Percentiles rank a stretch among this genome's conserved stretches.
Evolutionary conservation across 2,113 vertebrate species (phyloP).

Genomic region (Tympanuchus pallidicinctus): DNA sequence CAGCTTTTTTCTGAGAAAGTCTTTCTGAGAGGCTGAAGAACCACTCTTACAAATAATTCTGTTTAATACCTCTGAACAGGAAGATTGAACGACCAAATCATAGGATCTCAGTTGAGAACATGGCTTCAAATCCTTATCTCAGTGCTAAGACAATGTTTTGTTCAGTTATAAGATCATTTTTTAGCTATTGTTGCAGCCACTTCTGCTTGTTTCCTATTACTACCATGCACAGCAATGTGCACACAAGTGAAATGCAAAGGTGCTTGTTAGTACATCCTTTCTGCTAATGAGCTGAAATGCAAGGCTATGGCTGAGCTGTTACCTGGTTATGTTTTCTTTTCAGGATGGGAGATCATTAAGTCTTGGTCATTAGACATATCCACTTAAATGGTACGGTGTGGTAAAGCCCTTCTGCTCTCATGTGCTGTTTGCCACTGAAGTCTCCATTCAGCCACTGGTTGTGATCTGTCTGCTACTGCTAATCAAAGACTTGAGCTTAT

Average conservation of each 20-base stretch:
- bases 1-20: not conserved
- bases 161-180: not conserved
- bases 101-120: not conserved
- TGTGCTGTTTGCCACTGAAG: rapidly evolving
- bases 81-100: not conserved
- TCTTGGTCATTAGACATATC: not conserved
- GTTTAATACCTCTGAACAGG: not conserved
- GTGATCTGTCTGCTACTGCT: not conserved
- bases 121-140: not conserved
- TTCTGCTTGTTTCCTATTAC: not conserved
- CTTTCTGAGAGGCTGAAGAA: not conserved
- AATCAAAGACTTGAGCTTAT: not conserved
- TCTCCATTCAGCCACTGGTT: not conserved
- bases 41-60: not conserved
- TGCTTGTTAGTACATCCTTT: not conserved
- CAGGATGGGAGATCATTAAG: not conserved
- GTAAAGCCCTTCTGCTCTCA: not conserved
- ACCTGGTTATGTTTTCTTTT: not conserved
- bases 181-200: not conserved
- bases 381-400: not conserved
- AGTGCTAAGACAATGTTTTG: not conserved
- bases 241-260: not conserved
- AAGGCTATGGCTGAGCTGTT: not conserved
- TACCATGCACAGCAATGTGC: not conserved
- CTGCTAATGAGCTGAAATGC: not conserved